phyloP scores from a whole-genome alignment of 2,888 invertebrate species.

The Parochlus steinenii region DNA sequence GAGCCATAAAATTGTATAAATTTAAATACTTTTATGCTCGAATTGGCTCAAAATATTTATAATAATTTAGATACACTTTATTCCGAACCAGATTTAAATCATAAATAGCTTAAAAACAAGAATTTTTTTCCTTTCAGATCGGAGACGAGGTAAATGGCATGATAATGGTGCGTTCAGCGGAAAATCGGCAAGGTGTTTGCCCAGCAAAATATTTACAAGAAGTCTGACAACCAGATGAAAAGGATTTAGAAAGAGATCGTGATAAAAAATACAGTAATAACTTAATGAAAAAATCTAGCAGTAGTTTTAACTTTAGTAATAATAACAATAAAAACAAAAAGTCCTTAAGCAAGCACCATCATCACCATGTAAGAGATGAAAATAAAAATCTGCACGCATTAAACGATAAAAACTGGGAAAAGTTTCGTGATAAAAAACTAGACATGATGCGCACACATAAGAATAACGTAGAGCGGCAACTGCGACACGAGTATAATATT shows the following conservation, averaged over 20 bases:
- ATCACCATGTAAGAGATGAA: conserved; percentile 1
- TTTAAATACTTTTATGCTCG: no score
- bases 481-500: conserved; percentile 7
- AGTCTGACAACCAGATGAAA: conserved; percentile 61
- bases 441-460: conserved; percentile 24
- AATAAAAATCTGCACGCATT: background rate
- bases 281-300: conserved; percentile 13
- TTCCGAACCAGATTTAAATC: no score
- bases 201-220: conserved; percentile 90
- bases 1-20: no score
- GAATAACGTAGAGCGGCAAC: conserved; percentile 8
- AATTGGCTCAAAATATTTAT: no score
- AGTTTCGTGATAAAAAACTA: conserved; percentile 29
- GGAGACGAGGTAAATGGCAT: conserved; percentile 87
- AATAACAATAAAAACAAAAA: conserved; percentile 13
- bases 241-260: conserved; percentile 22
- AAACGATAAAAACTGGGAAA: conserved; percentile 29
- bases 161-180: conserved; percentile 84
- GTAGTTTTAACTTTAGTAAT: conserved; percentile 14
- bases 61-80: no score
- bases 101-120: no score
- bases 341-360: no score
- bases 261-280: conserved; percentile 17
- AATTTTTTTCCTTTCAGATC: conserved; percentile 33
- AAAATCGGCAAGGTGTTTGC: conserved; percentile 83